These are phyloP conservation scores for Bubo bubo DNA, from an alignment of 2,113 vertebrate genomes.

Conservation along the genomic window DNA sequence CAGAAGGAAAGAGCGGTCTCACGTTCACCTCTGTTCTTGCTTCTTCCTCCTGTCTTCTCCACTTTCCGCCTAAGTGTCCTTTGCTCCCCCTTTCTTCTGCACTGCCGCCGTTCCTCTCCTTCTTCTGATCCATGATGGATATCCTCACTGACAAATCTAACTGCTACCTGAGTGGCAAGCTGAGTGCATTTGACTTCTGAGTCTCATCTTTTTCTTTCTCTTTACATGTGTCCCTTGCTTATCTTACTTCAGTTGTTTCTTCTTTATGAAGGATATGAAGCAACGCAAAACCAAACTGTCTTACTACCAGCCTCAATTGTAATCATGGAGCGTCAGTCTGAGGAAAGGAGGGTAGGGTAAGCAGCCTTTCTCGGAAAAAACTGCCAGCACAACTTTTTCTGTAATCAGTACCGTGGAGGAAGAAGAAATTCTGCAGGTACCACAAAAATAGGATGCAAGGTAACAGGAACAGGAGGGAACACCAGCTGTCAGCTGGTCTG, in stretches of 20 bases:
- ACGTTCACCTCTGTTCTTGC: neutral
- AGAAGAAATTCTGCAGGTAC: neutral
- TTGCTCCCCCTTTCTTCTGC: neutral
- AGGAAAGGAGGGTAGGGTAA: neutral
- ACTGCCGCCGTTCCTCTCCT: neutral
- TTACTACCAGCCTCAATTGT: neutral
- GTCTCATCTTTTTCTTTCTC: neutral
- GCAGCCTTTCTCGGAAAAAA: neutral
- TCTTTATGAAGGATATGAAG: neutral
- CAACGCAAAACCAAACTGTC: neutral
- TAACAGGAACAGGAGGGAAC: neutral
- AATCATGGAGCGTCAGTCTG: neutral
- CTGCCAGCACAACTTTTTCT: neutral
- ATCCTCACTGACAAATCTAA: neutral
- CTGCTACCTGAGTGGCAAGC: neutral
- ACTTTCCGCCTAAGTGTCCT: neutral
- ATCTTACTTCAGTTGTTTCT: neutral
- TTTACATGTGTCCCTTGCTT: neutral
- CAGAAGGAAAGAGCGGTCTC: neutral
- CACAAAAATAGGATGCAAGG: neutral
- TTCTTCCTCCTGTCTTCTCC: neutral
- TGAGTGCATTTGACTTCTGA: neutral
- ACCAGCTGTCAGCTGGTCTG: neutral
- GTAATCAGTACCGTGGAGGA: neutral
- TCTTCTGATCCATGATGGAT: neutral